These are phyloP conservation scores for Polylopha cassiicola DNA, from an alignment of 2,888 invertebrate species.

Conservation along the genomic window DNA sequence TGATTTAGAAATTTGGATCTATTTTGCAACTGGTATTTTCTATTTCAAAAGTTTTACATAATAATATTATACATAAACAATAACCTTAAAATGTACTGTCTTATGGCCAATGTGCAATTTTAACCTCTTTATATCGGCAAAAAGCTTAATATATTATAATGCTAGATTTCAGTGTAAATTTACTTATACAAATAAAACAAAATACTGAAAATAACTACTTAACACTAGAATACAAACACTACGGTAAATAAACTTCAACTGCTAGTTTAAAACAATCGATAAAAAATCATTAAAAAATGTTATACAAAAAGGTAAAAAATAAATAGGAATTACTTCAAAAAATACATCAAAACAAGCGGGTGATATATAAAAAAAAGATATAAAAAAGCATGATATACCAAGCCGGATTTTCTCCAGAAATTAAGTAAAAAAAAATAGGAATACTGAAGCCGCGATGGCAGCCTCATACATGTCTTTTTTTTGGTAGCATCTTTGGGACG, in stretches of 20 bases:
- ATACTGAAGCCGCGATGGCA: constrained; percentile 35
- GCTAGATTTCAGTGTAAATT: constrained; percentile 49
- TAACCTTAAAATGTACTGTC: constrained; percentile 36
- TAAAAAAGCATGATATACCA: constrained; percentile 34
- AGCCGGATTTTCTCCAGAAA: constrained; percentile 42
- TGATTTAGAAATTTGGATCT: constrained; percentile 46
- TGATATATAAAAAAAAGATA: constrained; percentile 40
- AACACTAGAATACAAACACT: constrained; percentile 44
- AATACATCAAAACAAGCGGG: constrained; percentile 64
- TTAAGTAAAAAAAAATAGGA: constrained; percentile 53
- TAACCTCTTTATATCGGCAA: constrained; percentile 40
- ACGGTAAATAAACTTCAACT: constrained; percentile 37
- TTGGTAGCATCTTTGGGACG: constrained; percentile 57
- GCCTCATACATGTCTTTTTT: constrained; percentile 63
- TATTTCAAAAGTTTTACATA: constrained; percentile 27
- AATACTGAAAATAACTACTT: constrained; percentile 56
- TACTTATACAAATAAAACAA: constrained; percentile 38
- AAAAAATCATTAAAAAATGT: constrained; percentile 52
- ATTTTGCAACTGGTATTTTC: constrained; percentile 22
- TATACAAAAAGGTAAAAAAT: constrained; percentile 67
- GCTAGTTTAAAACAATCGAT: constrained; percentile 29
- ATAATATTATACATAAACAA: constrained; percentile 48
- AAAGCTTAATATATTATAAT: constrained; percentile 48
- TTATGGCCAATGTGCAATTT: constrained; percentile 62
- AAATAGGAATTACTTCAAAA: constrained; percentile 66